Percentiles rank a stretch among this genome's conserved stretches.
phyloP scores from a whole-genome alignment of 2,113 vertebrate genomes.

The Pseudopipra pipra region DNA sequence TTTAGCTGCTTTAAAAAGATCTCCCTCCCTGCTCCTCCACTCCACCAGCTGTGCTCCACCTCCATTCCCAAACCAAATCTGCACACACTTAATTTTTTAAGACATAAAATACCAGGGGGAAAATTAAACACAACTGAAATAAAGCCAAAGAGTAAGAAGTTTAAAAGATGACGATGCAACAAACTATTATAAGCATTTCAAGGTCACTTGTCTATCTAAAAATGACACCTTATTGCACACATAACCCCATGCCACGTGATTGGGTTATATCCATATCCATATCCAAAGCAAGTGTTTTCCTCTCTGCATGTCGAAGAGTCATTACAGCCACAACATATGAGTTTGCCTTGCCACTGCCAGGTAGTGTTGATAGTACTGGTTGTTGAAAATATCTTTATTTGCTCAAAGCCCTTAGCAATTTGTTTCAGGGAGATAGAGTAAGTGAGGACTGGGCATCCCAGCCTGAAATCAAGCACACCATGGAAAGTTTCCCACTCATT shows the following conservation, averaged over 20 bases:
- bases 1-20: constrained; percentile 38
- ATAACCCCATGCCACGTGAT: neutral
- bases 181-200: neutral
- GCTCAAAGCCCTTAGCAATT: neutral
- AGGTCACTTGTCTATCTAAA: neutral
- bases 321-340: neutral
- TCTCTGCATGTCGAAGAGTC: neutral
- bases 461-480: neutral
- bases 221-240: neutral
- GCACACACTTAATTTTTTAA: neutral
- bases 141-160: neutral
- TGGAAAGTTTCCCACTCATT: neutral
- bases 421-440: neutral
- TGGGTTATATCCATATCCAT: neutral
- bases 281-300: neutral
- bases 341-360: neutral
- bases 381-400: neutral
- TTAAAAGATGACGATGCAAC: neutral
- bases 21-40: neutral
- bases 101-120: accelerated
- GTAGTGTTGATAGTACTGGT: neutral
- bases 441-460: neutral
- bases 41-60: constrained; percentile 26
- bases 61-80: neutral
- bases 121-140: neutral